A percentile compares a stretch with the other conserved stretches of the same genome.
phyloP scores from a whole-genome alignment of 2,797 vertebrate species.

The Dermochelys coriacea region DNA sequence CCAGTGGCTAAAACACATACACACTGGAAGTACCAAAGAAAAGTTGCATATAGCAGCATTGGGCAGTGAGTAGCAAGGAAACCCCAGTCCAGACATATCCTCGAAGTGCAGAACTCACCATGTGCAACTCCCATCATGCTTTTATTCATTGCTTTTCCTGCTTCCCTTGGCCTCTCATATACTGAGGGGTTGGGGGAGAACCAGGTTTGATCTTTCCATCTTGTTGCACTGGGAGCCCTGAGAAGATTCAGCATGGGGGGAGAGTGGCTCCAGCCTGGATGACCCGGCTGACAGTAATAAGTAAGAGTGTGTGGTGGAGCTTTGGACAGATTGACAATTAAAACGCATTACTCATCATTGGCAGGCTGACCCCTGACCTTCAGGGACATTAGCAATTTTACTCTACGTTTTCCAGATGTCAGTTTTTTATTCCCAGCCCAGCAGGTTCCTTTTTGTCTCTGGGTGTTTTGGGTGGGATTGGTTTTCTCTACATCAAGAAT shows the following conservation, averaged over 20 bases:
- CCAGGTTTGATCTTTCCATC: neutral
- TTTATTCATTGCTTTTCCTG: neutral
- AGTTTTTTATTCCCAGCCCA: neutral
- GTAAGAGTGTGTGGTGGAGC: neutral
- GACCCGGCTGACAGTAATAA: fast-evolving
- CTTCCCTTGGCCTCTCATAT: neutral
- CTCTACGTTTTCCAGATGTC: neutral
- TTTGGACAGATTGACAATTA: conserved; percentile 19
- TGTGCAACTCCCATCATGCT: neutral
- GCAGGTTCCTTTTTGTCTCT: neutral
- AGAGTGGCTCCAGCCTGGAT: neutral
- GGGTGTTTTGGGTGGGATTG: neutral
- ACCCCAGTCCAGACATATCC: neutral
- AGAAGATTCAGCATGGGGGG: fast-evolving
- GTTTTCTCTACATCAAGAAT: neutral
- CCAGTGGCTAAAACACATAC: too few relatives aligned
- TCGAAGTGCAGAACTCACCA: neutral
- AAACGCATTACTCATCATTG: conserved; percentile 18
- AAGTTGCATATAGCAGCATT: neutral
- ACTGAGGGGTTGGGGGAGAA: neutral
- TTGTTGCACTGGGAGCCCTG: neutral
- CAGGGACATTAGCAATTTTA: fast-evolving
- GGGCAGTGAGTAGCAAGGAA: neutral
- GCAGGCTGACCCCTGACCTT: neutral
- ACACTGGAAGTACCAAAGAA: neutral